These are phyloP conservation scores for Melanostoma mellinum DNA, from an alignment of 2,888 invertebrate genomes.

Conservation along the genomic window DNA sequence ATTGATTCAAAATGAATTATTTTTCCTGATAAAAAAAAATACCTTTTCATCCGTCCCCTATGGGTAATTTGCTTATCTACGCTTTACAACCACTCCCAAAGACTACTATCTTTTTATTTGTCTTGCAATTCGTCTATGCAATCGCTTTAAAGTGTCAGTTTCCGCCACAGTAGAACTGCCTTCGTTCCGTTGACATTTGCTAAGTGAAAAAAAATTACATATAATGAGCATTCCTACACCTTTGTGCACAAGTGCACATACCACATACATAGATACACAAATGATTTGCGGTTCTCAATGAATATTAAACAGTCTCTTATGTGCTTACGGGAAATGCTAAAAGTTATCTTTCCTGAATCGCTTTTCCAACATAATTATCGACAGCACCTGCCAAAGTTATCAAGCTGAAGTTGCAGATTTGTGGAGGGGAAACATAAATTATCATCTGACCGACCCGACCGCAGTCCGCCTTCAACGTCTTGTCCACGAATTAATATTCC, in stretches of 20 bases:
- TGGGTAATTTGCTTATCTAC: slow-evolving; percentile 11
- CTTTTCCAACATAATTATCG: slow-evolving; percentile 10
- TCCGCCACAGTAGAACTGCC: slow-evolving; percentile 49
- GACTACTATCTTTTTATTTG: not conserved
- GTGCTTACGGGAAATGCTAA: not conserved
- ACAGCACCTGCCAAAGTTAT: slow-evolving; percentile 39
- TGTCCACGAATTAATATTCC: slow-evolving; percentile 44
- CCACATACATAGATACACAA: slow-evolving; percentile 42
- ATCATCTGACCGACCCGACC: not conserved
- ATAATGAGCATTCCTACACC: not conserved
- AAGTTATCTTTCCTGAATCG: slow-evolving; percentile 37
- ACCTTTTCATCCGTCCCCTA: slow-evolving; percentile 12
- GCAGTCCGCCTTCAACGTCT: slow-evolving; percentile 2
- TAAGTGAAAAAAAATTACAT: slow-evolving; percentile 4
- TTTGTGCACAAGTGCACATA: slow-evolving; percentile 6
- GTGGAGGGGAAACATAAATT: not conserved
- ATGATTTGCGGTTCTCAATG: slow-evolving; percentile 48
- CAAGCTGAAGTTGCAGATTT: slow-evolving; percentile 37
- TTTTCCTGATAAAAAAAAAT: slow-evolving; percentile 2
- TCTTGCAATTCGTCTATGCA: slow-evolving; percentile 40
- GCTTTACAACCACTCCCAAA: slow-evolving; percentile 35
- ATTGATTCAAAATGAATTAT: not conserved
- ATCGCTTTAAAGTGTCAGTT: slow-evolving; percentile 62
- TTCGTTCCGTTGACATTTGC: slow-evolving; percentile 22
- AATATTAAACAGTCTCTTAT: slow-evolving; percentile 23